Evolutionary conservation across 2,797 vertebrate species (phyloP), one percentile per base, ranked within the genome.

Genomic region (Thaleichthys pacificus): DNA sequence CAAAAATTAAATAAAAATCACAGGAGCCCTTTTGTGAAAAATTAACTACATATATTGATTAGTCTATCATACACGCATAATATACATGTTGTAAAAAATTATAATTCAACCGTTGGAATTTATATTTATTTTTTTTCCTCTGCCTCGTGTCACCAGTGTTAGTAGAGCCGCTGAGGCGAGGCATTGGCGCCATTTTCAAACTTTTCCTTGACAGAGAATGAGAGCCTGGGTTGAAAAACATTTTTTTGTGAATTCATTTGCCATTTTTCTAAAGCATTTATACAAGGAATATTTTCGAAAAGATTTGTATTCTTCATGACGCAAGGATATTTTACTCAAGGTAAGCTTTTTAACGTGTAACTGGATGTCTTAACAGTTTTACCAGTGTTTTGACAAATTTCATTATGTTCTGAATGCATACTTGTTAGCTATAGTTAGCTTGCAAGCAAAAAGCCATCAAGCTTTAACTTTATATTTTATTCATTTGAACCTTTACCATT

Each of bases 181-280:
- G 62, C 78, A 66, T 91, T 92, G 92, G 92, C 92, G 92, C 92
- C 91, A 92, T 90, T 92, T 93, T 93, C 92, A 93, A 93, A 93
- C 85, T 74, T 73, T 87, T 80, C 90, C 79, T 85, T 75, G 82
- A 88, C 77, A 79, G 86, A 89, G 91, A 89, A 78, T 82, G 89
- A 87, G 82, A 90, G 86, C 82, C 85, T 82, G 78, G 84, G 83
- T 85, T 84, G 78, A 86, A 87, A 86, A 64, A 83, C 78, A 79
- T 79, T 77, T 85, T 84, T 79, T 66, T 71, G 77, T 22, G 8
- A 58, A 74, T 61, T 28, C 69, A 77, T 67, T 82, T 73, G 84
- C 12, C 8, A 62, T 32, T 65, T 83, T 85, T 78, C 69, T 19
- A 60, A 75, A 28, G 51, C 49, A 72, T 22, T 66, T 28, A 76